phyloP scores from a whole-genome alignment of 2,113 vertebrate genomes.

The Mesitornis unicolor region DNA sequence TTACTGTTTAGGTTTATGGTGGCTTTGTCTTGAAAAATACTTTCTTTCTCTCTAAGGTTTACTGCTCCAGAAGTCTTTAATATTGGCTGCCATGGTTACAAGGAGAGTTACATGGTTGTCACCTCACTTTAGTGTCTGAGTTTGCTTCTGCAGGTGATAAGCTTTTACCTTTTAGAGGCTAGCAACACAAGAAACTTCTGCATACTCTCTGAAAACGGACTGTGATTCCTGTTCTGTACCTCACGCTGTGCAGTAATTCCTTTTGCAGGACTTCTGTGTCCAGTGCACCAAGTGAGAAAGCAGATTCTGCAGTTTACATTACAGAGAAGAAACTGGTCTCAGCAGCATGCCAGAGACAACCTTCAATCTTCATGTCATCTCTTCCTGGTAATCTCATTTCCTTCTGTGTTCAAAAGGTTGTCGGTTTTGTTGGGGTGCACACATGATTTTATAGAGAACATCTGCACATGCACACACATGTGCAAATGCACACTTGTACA shows the following conservation, averaged over 20 bases:
- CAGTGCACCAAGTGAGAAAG: neutral
- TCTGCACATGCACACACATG: neutral
- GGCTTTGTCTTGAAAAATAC: neutral
- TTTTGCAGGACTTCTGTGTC: neutral
- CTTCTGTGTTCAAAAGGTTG: neutral
- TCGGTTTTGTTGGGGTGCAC: neutral
- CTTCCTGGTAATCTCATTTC: slow-evolving; percentile 52
- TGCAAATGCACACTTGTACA: neutral
- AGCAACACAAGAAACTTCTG: neutral
- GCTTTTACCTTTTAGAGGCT: neutral
- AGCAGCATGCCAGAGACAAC: neutral
- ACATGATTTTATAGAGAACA: neutral
- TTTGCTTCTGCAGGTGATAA: neutral
- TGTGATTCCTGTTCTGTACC: neutral
- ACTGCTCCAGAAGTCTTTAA: neutral
- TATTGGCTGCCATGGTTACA: neutral
- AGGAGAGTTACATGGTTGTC: neutral
- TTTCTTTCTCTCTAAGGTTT: neutral
- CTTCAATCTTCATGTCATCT: neutral
- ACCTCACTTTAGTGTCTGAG: neutral
- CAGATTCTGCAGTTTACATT: neutral
- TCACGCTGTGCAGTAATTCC: neutral
- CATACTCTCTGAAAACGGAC: neutral
- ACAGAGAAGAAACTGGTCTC: neutral
- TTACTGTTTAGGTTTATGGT: neutral